Evolutionary conservation across 2,888 invertebrate species (phyloP).

Genomic region (Tenthredo mesomela): DNA sequence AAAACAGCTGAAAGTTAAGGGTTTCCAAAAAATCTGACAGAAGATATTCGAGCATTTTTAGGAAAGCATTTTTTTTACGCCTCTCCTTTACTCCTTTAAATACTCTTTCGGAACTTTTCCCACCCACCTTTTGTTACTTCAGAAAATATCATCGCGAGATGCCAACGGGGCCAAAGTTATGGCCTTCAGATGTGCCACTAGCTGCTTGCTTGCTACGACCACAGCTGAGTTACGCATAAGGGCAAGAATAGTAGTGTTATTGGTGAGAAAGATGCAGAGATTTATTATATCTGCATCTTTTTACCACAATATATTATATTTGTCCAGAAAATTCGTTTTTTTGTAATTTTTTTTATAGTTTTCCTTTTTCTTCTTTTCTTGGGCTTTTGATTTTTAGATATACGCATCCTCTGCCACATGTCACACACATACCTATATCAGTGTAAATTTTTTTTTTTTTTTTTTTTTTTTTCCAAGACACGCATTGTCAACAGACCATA

Average conservation of each 20-base stretch:
- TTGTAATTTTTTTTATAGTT: background rate
- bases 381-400: too few relatives aligned
- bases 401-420: too few relatives aligned
- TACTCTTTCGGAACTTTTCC: conserved; percentile 39
- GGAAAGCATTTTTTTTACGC: background rate
- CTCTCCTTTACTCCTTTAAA: background rate
- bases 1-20: background rate
- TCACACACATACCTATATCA: too few relatives aligned
- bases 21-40: background rate
- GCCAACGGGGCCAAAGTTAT: conserved; percentile 15
- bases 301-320: background rate
- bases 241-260: conserved; percentile 37
- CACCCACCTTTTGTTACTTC: conserved; percentile 60
- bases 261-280: background rate
- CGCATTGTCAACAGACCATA: background rate
- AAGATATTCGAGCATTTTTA: background rate
- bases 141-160: conserved; percentile 59
- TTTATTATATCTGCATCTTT: background rate
- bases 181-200: conserved; percentile 44
- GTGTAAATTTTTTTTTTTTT: background rate
- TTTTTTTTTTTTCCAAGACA: background rate
- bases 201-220: background rate
- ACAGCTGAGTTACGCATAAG: conserved; percentile 40
- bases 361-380: too few relatives aligned
- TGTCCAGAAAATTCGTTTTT: background rate